Base-by-base conservation (phyloP, 2,113 vertebrate genomes). In the Oryzias woworae region DNA sequence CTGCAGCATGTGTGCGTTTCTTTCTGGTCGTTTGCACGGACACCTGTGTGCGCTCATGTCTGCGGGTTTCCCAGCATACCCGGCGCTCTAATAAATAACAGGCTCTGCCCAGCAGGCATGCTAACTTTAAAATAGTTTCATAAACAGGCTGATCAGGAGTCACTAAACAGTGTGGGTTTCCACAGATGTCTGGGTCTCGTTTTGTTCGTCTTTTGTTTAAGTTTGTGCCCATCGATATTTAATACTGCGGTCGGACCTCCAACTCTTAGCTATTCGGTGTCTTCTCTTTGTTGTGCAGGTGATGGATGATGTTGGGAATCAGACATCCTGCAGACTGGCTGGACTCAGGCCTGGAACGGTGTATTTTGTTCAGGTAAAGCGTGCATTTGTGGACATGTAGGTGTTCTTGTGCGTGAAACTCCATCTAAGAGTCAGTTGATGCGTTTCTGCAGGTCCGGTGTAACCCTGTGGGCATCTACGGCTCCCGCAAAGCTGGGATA, bases 381-480 rank as follows among this genome's bases (percentile, higher is more conserved):
- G 36, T 46, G 41, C 5, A 16, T 14, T 36, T 12, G 10, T 2
- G 36, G 36, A 36, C 36, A 36, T 36, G 10, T 36, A 1, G 12
- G 36, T 12, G 36, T 36, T 4, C 5, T 4, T 28, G 26, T 28
- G 10, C 26, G 22, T 45, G 16, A 13, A 12, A 6, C 13, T n/a
- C 47, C 18, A 18, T 69, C 23, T 16, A 23, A 46, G 18, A 22
- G 26, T 66, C 24, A 26, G 14, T 15, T 7, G 4, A 28, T 23
- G 16, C 5, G 10, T 22, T 5, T 70, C 41, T 93, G 44, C 94
- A 98, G 90, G 96, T 99, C 28, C 96, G 97, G 22, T 99, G 96
- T 31, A 98, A 98, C 5, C 97, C 97, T 0, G 96, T 97, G 14
- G 95, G 97, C 23, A 98, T 98, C 88, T 97, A 98, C 0, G 97